These are phyloP conservation scores for Excalfactoria chinensis DNA, from an alignment of 2,113 vertebrate species.

Conservation along the genomic window DNA sequence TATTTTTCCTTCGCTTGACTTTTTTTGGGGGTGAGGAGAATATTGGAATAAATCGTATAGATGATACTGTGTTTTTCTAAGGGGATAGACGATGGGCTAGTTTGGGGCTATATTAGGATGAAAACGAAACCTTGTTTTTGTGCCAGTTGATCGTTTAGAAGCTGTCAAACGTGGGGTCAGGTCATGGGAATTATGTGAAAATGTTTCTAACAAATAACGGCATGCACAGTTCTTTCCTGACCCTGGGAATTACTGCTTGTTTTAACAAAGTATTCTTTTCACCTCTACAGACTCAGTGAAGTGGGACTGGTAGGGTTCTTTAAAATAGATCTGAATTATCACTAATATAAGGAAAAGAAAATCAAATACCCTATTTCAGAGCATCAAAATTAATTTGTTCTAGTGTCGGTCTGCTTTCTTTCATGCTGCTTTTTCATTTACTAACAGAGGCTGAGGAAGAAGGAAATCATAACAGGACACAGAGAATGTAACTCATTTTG, in stretches of 20 bases:
- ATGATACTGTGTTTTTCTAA: not conserved
- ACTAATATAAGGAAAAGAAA: not conserved
- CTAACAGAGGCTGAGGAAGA: constrained; percentile 7
- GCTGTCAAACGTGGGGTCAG: not conserved
- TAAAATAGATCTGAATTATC: not conserved
- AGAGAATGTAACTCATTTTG: constrained; percentile 34
- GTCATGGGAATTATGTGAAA: not conserved
- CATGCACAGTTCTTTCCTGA: not conserved
- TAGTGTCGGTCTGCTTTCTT: constrained; percentile 26
- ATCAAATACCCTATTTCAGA: not conserved
- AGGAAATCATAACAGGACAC: constrained; percentile 8
- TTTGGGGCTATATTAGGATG: not conserved
- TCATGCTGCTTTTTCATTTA: constrained; percentile 53
- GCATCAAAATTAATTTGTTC: constrained; percentile 41
- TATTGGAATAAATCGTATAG: not conserved
- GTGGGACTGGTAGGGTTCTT: constrained; percentile 11
- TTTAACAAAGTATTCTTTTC: not conserved
- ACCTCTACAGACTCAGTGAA: not conserved
- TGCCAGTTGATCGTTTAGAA: not conserved
- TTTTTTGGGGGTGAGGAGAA: not conserved
- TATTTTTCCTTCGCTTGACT: not conserved
- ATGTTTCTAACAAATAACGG: not conserved
- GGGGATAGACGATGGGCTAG: not conserved
- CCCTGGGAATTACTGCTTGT: constrained; percentile 1
- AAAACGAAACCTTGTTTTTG: constrained; percentile 8